Conservation (phyloP, 2,113 vertebrate species). For the Phocoena sinus region DNA sequence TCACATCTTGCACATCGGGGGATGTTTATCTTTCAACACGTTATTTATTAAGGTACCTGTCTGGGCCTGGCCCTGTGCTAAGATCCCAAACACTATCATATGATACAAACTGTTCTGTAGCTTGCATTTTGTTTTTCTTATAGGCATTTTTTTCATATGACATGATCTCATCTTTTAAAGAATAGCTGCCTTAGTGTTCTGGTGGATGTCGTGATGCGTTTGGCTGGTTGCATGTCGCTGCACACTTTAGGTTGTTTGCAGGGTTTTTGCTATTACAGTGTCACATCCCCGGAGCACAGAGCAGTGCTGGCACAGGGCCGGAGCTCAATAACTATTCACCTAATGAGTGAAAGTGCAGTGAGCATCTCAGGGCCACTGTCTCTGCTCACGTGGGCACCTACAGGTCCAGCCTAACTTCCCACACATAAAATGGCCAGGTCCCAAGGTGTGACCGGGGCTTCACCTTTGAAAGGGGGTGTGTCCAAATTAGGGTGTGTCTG, state of each 20-base stretch:
- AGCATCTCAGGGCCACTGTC: background rate
- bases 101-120: background rate
- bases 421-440: no score
- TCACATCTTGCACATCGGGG: background rate
- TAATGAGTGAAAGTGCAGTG: background rate
- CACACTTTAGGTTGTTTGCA: background rate
- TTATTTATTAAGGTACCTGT: background rate
- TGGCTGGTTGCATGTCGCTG: no score
- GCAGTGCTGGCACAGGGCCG: fast-evolving
- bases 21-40: background rate
- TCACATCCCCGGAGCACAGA: background rate
- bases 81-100: background rate
- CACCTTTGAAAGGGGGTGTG: background rate
- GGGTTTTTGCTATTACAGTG: background rate
- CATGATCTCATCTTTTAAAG: background rate
- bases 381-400: background rate
- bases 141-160: background rate
- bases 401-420: background rate
- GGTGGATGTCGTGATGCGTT: background rate
- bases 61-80: background rate
- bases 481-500: background rate
- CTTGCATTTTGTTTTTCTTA: background rate
- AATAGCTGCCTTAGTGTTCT: background rate
- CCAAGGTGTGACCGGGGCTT: background rate
- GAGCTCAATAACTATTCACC: background rate